A percentile compares a stretch with the other conserved stretches of the same genome.
Conservation (phyloP, 2,113 vertebrate genomes). For the Trachemys scripta region DNA sequence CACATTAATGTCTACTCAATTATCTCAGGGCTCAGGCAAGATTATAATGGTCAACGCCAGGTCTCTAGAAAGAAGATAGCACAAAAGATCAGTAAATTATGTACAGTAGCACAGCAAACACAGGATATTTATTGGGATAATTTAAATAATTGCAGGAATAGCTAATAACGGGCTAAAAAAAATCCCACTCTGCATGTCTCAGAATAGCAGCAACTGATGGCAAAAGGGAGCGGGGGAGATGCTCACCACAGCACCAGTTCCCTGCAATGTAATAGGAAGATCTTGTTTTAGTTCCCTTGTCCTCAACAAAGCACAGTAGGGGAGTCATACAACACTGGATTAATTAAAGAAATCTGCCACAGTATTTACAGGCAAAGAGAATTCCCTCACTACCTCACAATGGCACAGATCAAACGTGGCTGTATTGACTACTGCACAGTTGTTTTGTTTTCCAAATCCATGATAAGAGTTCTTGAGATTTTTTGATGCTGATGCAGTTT, state of each 20-base stretch:
- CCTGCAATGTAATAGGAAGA: background rate
- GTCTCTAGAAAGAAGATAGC: background rate
- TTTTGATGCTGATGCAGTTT: conserved; percentile 22
- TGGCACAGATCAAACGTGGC: background rate
- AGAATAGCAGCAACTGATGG: background rate
- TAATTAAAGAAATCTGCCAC: conserved; percentile 31
- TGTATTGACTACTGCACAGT: background rate
- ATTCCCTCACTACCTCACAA: background rate
- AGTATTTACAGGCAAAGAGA: background rate
- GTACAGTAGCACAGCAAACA: background rate
- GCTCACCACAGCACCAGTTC: background rate
- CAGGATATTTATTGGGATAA: background rate
- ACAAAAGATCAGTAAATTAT: conserved; percentile 9
- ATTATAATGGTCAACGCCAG: background rate
- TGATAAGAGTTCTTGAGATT: background rate
- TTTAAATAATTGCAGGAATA: background rate
- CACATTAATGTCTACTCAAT: background rate
- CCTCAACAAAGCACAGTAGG: background rate
- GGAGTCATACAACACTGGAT: background rate
- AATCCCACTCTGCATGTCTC: background rate
- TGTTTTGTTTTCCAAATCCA: background rate
- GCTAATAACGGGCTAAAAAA: background rate
- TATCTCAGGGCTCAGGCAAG: background rate
- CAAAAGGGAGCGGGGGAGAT: background rate
- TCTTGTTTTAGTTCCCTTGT: background rate